phyloP scores from a whole-genome alignment of 2,797 vertebrate species.

The Champsocephalus gunnari region DNA sequence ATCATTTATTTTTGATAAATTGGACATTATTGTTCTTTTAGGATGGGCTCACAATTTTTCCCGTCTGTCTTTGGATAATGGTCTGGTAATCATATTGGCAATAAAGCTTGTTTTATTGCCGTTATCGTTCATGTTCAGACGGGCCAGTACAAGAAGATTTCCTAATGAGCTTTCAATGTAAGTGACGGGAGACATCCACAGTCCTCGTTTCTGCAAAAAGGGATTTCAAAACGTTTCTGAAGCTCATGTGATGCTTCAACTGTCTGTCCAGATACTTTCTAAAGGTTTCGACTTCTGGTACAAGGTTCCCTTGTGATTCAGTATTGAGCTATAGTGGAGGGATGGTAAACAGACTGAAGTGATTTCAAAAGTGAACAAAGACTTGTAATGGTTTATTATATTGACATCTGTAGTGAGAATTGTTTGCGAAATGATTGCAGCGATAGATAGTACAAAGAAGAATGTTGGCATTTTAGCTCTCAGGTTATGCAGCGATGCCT shows the following conservation, averaged over 20 bases:
- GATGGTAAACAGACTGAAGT: background rate
- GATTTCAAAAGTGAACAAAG: background rate
- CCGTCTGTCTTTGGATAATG: background rate
- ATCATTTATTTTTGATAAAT: no score
- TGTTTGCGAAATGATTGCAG: constrained; percentile 2
- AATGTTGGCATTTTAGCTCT: background rate
- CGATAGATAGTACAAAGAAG: background rate
- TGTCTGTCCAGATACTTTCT: background rate
- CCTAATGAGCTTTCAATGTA: background rate
- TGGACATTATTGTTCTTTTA: background rate
- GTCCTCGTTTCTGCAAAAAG: background rate
- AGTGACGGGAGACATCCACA: background rate
- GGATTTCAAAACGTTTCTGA: no score
- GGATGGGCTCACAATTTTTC: background rate
- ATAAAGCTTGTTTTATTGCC: background rate
- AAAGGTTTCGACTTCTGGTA: no score
- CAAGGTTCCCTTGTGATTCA: background rate
- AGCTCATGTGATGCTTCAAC: background rate
- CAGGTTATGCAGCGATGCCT: background rate
- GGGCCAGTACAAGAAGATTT: background rate
- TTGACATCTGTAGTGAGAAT: background rate
- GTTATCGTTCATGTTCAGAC: background rate
- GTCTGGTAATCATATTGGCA: no score
- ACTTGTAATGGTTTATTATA: background rate
- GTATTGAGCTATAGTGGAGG: background rate